Conservation (phyloP, 1,140 invertebrate genomes). For the Philotrypesis tridentata region DNA sequence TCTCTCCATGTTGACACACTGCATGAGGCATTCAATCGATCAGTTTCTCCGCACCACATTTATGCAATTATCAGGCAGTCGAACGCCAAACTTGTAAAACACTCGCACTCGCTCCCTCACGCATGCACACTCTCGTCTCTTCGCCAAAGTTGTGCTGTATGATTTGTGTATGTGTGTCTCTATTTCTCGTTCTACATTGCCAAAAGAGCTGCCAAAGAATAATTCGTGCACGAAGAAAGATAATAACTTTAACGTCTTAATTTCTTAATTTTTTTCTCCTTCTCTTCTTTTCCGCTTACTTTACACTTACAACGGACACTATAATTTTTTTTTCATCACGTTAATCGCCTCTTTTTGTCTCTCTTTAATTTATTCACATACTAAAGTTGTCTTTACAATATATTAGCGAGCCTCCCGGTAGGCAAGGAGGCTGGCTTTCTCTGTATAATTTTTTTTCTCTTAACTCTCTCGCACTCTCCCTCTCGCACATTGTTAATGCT, state of each 20-base stretch:
- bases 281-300: constrained; percentile 57
- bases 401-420: constrained; percentile 73
- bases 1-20: no score
- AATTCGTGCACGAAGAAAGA: constrained; percentile 59
- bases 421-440: constrained; percentile 73
- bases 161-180: constrained; percentile 55
- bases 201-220: constrained; percentile 72
- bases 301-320: constrained; percentile 72
- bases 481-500: constrained; percentile 52
- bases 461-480: constrained; percentile 50
- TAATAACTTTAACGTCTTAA: constrained; percentile 62
- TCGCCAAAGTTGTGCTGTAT: constrained; percentile 51
- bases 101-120: constrained; percentile 30
- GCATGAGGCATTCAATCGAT: constrained; percentile 10
- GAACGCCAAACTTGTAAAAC: constrained; percentile 27
- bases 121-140: constrained; percentile 36
- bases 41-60: constrained; percentile 26
- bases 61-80: constrained; percentile 30
- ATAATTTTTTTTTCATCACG: constrained; percentile 67
- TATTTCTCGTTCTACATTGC: constrained; percentile 68
- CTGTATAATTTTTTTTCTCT: constrained; percentile 73
- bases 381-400: constrained; percentile 71
- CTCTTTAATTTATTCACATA: constrained; percentile 66
- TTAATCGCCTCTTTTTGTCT: constrained; percentile 60
- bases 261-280: constrained; percentile 54